These are phyloP conservation scores for Heteronetta atricapilla DNA, from an alignment of 2,113 vertebrate species.

Conservation along the genomic window DNA sequence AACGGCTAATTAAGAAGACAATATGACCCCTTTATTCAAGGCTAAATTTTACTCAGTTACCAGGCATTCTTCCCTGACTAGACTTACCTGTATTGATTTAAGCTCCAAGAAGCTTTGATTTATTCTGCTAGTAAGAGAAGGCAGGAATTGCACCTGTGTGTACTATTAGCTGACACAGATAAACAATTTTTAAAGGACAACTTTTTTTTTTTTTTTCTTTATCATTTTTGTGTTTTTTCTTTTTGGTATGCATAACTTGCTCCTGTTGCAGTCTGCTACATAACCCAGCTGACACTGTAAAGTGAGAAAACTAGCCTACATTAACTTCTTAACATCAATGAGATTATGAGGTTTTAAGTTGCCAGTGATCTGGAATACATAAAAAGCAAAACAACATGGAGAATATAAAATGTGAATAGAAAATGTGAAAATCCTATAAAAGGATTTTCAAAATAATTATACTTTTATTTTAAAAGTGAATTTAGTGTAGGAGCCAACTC, in stretches of 20 bases:
- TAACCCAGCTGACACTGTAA: background rate
- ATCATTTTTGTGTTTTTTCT: background rate
- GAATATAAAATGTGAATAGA: background rate
- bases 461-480: background rate
- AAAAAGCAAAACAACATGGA: background rate
- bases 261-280: background rate
- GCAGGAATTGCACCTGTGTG: background rate
- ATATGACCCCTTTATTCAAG: background rate
- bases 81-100: background rate
- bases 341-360: background rate
- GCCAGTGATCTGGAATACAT: background rate
- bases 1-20: slow-evolving; percentile 23
- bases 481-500: background rate
- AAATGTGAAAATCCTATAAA: background rate
- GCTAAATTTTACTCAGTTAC: background rate
- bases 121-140: background rate
- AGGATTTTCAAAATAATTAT: background rate
- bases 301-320: background rate
- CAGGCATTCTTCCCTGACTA: background rate
- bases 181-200: background rate
- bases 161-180: background rate
- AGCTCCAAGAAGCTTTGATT: background rate
- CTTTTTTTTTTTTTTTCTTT: background rate
- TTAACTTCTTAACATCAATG: background rate
- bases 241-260: rapidly evolving